Conservation (phyloP, 2,113 vertebrate genomes). For the Cnemophilus loriae region DNA sequence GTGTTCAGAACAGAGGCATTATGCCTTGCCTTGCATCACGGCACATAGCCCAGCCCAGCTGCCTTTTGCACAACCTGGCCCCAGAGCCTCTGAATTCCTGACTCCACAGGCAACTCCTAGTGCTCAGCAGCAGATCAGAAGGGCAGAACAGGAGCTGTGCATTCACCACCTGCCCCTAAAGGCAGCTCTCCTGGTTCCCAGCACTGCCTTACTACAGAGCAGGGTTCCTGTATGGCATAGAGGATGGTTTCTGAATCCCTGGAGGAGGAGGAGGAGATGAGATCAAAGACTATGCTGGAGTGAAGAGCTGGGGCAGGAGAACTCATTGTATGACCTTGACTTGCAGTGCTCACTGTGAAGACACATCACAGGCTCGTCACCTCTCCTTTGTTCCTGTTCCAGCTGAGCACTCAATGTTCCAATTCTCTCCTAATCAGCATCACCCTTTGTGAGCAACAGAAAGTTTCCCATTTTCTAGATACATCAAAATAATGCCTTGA, state of each 20-base stretch:
- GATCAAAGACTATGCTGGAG: not conserved
- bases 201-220: not conserved
- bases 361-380: not conserved
- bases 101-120: not conserved
- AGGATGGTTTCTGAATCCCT: not conserved
- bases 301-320: not conserved
- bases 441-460: not conserved
- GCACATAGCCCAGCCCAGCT: not conserved
- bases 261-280: not conserved
- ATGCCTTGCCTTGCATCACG: not conserved
- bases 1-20: not conserved
- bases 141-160: not conserved
- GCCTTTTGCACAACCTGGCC: not conserved
- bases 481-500: not conserved
- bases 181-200: not conserved
- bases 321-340: not conserved
- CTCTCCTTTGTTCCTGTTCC: not conserved
- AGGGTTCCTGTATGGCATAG: rapidly evolving
- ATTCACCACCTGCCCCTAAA: not conserved
- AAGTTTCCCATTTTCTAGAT: constrained; percentile 11
- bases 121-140: not conserved
- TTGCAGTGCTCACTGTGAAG: not conserved
- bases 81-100: not conserved
- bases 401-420: constrained; percentile 28
- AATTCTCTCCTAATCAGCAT: constrained; percentile 16